A percentile compares a stretch with the other conserved stretches of the same genome.
Conservation (phyloP, 1,140 invertebrate genomes). For the Wiebesia pumilae region DNA sequence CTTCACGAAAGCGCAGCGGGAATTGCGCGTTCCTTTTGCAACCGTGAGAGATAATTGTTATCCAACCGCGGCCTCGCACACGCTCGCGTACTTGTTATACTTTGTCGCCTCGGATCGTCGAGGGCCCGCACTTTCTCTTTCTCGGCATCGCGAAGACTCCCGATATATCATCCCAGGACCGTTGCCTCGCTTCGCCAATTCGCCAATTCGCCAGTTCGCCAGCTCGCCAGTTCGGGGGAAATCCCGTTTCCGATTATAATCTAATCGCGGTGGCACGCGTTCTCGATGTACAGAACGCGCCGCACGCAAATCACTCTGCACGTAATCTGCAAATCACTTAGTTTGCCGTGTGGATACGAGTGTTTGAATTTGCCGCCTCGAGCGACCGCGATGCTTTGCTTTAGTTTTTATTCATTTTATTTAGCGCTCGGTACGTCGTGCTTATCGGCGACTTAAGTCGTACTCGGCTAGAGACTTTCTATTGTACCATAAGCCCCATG, state of each 20-base stretch:
- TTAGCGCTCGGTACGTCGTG: neutral
- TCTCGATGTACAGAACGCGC: neutral
- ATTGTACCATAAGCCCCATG: neutral
- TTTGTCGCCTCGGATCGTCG: neutral
- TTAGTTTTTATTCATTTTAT: constrained; percentile 5
- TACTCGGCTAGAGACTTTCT: neutral
- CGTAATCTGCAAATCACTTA: neutral
- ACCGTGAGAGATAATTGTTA: neutral
- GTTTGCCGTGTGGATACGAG: neutral
- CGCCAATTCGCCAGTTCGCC: too few relatives aligned
- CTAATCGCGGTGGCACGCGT: neutral
- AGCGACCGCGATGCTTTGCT: neutral
- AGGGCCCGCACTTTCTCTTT: constrained; percentile 14
- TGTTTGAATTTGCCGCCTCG: neutral
- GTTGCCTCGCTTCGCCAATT: neutral
- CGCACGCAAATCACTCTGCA: too few relatives aligned
- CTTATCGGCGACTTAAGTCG: neutral
- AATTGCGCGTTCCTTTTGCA: neutral
- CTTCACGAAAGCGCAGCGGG: neutral
- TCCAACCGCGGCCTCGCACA: too few relatives aligned
- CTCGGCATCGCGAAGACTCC: neutral
- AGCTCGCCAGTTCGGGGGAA: too few relatives aligned
- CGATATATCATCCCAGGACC: neutral
- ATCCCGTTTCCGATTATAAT: constrained; percentile 23
- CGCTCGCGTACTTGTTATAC: neutral